Evolutionary conservation across 2,113 vertebrate species (phyloP).

Genomic region (Xyrauchen texanus): DNA sequence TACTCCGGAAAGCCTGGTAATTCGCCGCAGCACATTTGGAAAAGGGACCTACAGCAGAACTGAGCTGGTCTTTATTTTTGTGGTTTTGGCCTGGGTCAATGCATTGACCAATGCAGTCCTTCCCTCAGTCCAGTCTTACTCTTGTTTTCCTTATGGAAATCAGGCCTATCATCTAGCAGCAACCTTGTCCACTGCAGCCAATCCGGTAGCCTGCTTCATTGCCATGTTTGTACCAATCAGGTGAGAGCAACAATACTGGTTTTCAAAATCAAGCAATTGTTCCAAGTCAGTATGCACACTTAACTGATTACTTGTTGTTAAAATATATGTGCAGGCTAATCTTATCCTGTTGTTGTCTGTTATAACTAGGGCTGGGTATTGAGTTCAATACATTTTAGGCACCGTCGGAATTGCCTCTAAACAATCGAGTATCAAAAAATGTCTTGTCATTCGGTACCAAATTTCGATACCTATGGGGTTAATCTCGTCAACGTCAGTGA

Average conservation of each 20-base stretch:
- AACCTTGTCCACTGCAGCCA: slow-evolving; percentile 78
- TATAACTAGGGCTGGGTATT: too few relatives aligned
- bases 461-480: too few relatives aligned
- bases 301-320: too few relatives aligned
- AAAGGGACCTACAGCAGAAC: slow-evolving; percentile 62
- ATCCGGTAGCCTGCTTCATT: slow-evolving; percentile 82
- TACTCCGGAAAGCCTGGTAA: slow-evolving; percentile 32
- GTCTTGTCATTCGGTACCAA: too few relatives aligned
- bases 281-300: background rate
- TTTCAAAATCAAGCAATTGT: background rate
- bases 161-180: slow-evolving; percentile 79
- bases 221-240: slow-evolving; percentile 78
- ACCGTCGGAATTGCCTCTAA: too few relatives aligned
- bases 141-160: slow-evolving; percentile 83
- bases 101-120: slow-evolving; percentile 82
- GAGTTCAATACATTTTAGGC: too few relatives aligned
- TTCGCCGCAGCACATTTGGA: slow-evolving; percentile 64
- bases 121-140: slow-evolving; percentile 82
- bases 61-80: slow-evolving; percentile 74
- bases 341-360: too few relatives aligned
- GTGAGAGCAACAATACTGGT: slow-evolving; percentile 58
- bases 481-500: too few relatives aligned
- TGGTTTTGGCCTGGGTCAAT: slow-evolving; percentile 80
- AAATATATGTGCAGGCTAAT: too few relatives aligned
- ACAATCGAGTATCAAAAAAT: too few relatives aligned